These are phyloP conservation scores for Tachina fera DNA, from an alignment of 2,888 invertebrate genomes.

Conservation along the genomic window DNA sequence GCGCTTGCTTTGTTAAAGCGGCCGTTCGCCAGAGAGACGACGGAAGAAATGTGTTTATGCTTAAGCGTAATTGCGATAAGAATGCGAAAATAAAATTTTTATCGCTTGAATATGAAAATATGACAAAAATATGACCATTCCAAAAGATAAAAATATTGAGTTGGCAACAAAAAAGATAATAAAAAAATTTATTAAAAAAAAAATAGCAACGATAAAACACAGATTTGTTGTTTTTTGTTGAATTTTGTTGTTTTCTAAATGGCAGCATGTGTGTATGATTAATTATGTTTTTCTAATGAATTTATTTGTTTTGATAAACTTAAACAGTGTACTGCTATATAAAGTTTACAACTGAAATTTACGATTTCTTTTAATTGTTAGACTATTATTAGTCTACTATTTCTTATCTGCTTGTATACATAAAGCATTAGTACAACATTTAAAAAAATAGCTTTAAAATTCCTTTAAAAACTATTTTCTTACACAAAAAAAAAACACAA, in stretches of 20 bases:
- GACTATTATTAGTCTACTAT: too few species aligned
- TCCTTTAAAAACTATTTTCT: too few species aligned
- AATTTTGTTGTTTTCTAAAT: background rate
- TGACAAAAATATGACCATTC: conserved; percentile 49
- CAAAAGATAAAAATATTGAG: conserved; percentile 37
- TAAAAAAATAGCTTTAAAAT: too few species aligned
- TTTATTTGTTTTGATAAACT: background rate
- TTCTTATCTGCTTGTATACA: too few species aligned
- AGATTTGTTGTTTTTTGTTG: background rate
- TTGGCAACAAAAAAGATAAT: background rate
- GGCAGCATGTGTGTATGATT: background rate
- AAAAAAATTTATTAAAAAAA: too few species aligned
- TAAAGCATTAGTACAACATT: too few species aligned
- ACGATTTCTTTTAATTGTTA: background rate
- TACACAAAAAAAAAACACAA: too few species aligned
- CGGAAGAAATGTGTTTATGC: background rate
- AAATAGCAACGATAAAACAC: background rate
- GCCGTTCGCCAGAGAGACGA: background rate
- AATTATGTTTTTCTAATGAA: background rate
- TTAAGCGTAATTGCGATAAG: background rate
- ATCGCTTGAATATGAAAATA: conserved; percentile 42
- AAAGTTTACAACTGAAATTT: background rate
- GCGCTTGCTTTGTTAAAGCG: background rate
- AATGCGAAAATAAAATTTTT: conserved; percentile 47
- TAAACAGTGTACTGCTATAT: background rate